Percentiles rank a stretch among this genome's conserved stretches.
Conservation (phyloP, 2,797 vertebrate species). For the Sylvilagus floridanus region DNA sequence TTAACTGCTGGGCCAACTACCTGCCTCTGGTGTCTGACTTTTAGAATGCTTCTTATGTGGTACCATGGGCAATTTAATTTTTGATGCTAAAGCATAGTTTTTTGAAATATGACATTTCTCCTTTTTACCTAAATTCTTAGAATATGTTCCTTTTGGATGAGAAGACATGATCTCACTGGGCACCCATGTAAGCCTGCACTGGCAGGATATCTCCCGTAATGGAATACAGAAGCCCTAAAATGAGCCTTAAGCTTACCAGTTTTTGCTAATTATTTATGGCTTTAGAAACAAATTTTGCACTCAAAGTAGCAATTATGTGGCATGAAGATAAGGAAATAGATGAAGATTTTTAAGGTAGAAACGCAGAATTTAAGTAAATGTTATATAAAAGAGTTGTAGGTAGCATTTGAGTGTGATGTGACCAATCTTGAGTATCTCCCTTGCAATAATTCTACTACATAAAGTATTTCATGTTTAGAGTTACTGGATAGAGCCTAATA, state of each 20-base stretch:
- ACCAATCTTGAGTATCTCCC: neutral
- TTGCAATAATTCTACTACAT: neutral
- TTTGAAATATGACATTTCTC: neutral
- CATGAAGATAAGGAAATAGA: conserved; percentile 33
- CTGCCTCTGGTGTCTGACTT: neutral
- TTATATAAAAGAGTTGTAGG: neutral
- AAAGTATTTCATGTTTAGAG: neutral
- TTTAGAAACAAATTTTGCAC: conserved; percentile 36
- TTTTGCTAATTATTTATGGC: neutral
- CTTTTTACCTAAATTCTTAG: conserved; percentile 42
- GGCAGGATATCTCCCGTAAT: neutral
- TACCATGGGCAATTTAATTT: neutral
- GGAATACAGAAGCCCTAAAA: neutral
- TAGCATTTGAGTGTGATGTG: conserved; percentile 19
- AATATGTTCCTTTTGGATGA: neutral
- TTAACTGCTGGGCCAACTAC: too few species aligned
- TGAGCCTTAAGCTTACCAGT: neutral
- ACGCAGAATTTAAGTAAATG: neutral
- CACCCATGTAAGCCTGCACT: too few species aligned
- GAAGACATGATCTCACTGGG: neutral
- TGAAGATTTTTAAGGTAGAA: conserved; percentile 35
- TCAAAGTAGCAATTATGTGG: neutral
- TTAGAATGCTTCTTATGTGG: neutral
- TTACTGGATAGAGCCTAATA: neutral
- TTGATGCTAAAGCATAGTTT: neutral